A percentile compares a stretch with the other conserved stretches of the same genome.
Evolutionary conservation across 1,140 invertebrate genomes (phyloP).

Genomic region (Lycorma delicatula): DNA sequence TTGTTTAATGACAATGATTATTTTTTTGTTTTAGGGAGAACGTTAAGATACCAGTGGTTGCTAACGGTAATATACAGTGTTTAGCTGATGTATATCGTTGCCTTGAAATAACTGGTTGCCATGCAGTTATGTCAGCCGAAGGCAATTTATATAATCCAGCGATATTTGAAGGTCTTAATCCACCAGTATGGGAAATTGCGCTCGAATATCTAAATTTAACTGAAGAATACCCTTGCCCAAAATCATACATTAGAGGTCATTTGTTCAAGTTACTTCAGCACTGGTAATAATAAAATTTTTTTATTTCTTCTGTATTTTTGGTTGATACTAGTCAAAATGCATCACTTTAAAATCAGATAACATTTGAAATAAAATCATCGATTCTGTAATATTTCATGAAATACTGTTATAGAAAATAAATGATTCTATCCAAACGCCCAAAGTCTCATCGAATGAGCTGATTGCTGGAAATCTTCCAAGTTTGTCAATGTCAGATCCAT

Average conservation of each 20-base stretch:
- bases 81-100: conserved; percentile 80
- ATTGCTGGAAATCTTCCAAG: too few relatives aligned
- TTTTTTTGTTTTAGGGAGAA: conserved; percentile 52
- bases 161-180: conserved; percentile 67
- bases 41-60: conserved; percentile 87
- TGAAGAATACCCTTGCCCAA: conserved; percentile 77
- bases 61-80: conserved; percentile 96
- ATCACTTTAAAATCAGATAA: conserved; percentile 1
- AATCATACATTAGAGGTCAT: conserved; percentile 86
- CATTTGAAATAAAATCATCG: neutral
- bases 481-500: too few relatives aligned
- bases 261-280: conserved; percentile 96
- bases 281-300: conserved; percentile 54
- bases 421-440: too few relatives aligned
- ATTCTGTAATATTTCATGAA: neutral
- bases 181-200: conserved; percentile 81
- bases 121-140: conserved; percentile 87
- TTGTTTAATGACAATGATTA: too few relatives aligned
- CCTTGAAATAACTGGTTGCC: conserved; percentile 72
- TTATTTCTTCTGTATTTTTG: neutral
- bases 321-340: neutral
- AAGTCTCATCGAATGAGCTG: too few relatives aligned
- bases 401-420: neutral
- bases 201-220: conserved; percentile 82
- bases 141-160: conserved; percentile 93